Conservation (phyloP, 2,797 vertebrate genomes). For the Taeniopygia guttata region DNA sequence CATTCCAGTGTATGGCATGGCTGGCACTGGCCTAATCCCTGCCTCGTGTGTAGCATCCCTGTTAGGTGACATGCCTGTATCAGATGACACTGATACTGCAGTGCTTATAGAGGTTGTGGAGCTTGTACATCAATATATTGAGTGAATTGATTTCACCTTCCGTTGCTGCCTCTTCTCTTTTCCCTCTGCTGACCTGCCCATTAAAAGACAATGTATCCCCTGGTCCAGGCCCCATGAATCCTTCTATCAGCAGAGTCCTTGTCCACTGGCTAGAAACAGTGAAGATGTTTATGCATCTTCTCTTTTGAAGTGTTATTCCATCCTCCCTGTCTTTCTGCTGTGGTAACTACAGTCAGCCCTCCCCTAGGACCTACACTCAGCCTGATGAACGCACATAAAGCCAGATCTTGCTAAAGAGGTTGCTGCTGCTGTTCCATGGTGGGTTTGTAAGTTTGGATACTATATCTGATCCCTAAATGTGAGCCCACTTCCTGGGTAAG, state of each 20-base stretch:
- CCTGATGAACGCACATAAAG: not conserved
- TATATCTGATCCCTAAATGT: not conserved
- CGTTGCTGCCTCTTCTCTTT: not conserved
- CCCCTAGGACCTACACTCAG: not conserved
- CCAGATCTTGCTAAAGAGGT: not conserved
- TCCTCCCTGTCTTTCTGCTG: not conserved
- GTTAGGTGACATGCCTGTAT: not conserved
- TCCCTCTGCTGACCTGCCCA: not conserved
- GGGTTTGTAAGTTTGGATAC: not conserved
- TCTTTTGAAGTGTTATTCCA: not conserved
- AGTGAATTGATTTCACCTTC: not conserved
- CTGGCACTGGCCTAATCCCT: not conserved
- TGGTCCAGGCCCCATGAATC: not conserved
- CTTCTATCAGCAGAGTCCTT: not conserved
- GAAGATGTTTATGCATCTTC: not conserved
- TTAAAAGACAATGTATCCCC: not conserved
- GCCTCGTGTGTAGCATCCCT: fast-evolving
- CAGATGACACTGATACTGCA: not conserved
- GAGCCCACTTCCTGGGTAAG: not conserved
- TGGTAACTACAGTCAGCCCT: not conserved
- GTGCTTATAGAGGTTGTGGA: not conserved
- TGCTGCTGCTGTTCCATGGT: not conserved
- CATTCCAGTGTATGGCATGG: not conserved
- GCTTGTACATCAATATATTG: not conserved
- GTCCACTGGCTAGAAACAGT: not conserved